Evolutionary conservation across 1,140 invertebrate species (phyloP), one percentile per base, ranked within the genome.

Genomic region (Drosophila repleta): DNA sequence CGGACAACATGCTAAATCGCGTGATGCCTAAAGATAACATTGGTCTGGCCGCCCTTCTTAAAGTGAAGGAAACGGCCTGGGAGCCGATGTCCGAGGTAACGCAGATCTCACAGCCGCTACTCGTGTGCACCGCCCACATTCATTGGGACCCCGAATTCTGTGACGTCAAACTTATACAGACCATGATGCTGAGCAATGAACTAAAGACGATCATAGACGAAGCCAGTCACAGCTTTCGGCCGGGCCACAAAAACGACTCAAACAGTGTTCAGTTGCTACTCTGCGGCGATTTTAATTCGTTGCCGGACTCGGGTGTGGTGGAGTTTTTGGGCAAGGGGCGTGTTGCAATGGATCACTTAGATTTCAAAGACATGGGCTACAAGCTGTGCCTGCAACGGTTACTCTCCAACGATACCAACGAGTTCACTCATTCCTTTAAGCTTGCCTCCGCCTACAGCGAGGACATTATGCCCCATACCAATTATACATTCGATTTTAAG

Each of bases 11-110:
- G 98, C 93, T 99, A 73, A 99, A 99, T 92, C 94, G 99, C 81
- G 99, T 99, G 18, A 99, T 99, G 98, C 99, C 98, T 13, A 99
- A 99, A 91, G 99, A 99, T 92, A 99, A 99, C 93, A 99, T 99
- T 83, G 99, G 98, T 8, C 93, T 99, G 64, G 98, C 97, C 10
- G 98, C 98, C 3, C 93, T 99, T 63, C 93, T 99, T 11, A 97
- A 98, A 93, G 98, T 97, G 0, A 98, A 97, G 88, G 97, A 98
- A 91, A 96, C 95, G 60, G 97, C 97, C 5, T 99, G 97, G 97
- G 96, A 98, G 94, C 95, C 95, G 69, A 84, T 95, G 81, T 96
- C 95, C 71, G 96, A 97, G 83, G 93, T 95, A 53, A 93, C 94
- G 45, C 95, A 95, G 92, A 93, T 96, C 65, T 95, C 95, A 73